These are phyloP conservation scores for Drosophila rellima DNA, from an alignment of 2,888 invertebrate species.

Conservation along the genomic window DNA sequence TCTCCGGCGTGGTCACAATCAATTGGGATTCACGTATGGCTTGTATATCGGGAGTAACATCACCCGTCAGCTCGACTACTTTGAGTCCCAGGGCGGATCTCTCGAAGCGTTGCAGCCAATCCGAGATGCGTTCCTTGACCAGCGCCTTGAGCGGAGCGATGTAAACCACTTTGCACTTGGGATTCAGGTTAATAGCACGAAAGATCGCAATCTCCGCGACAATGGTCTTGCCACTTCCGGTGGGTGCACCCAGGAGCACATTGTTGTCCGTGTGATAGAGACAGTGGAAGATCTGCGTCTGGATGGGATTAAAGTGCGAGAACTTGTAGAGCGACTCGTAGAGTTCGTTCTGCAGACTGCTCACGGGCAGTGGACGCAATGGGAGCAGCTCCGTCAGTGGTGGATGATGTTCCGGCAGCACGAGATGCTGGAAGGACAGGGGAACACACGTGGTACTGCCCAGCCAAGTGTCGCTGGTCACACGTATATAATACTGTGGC, in stretches of 20 bases:
- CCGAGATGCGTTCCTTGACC: conserved; percentile 97
- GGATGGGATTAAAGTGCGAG: conserved; percentile 98
- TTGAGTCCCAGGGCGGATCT: conserved; percentile 89
- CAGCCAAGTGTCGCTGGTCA: conserved; percentile 92
- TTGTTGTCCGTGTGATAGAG: conserved; percentile 98
- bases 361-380: conserved; percentile 95
- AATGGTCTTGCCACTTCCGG: conserved; percentile 98
- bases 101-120: conserved; percentile 95
- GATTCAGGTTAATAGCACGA: conserved; percentile 93
- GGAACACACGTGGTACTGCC: conserved; percentile 88
- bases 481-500: conserved; percentile 95
- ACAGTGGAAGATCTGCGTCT: conserved; percentile 98
- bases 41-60: conserved; percentile 93
- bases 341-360: conserved; percentile 91
- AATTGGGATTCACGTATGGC: conserved; percentile 94
- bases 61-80: conserved; percentile 98
- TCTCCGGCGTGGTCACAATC: conserved; percentile 99
- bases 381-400: conserved; percentile 97
- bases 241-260: conserved; percentile 94
- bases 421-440: conserved; percentile 93
- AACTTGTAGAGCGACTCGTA: conserved; percentile 95
- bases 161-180: conserved; percentile 95
- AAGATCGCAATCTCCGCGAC: conserved; percentile 99
- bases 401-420: conserved; percentile 95
- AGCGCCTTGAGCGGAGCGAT: conserved; percentile 99